A percentile compares a stretch with the other conserved stretches of the same genome.
These are phyloP conservation scores for Morpho achilles DNA, from an alignment of 2,888 invertebrate species.

Conservation along the genomic window DNA sequence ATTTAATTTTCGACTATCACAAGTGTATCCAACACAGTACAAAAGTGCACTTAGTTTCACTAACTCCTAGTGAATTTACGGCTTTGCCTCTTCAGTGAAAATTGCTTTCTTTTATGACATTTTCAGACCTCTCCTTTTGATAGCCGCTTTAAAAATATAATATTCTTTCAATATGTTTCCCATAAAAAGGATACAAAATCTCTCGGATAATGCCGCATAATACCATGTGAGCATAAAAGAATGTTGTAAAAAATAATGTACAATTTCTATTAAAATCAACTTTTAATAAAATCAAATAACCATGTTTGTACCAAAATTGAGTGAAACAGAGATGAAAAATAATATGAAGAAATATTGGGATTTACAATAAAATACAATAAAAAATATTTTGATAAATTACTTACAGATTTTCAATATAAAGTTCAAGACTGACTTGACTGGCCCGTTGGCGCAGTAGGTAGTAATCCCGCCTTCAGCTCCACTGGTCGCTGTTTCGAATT, in stretches of 20 bases:
- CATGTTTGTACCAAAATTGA: too few relatives aligned
- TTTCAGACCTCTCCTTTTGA: conserved; percentile 37
- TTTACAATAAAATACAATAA: too few relatives aligned
- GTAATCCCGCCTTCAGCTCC: too few relatives aligned
- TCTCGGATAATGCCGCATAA: not conserved
- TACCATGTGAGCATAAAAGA: conserved; percentile 1
- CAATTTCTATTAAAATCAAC: too few relatives aligned
- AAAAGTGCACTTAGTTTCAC: conserved; percentile 58
- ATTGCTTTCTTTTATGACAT: conserved; percentile 58
- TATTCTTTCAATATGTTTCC: conserved; percentile 23
- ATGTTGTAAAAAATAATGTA: not conserved
- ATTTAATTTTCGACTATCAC: conserved; percentile 12
- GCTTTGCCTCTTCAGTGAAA: conserved; percentile 51
- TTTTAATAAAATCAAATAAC: too few relatives aligned
- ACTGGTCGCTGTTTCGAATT: too few relatives aligned
- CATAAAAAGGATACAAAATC: conserved; percentile 16
- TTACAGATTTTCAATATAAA: too few relatives aligned
- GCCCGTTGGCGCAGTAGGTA: too few relatives aligned
- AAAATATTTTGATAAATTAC: too few relatives aligned
- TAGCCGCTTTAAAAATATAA: conserved; percentile 28
- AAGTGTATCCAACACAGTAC: conserved; percentile 20
- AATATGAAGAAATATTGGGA: too few relatives aligned
- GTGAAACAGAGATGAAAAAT: too few relatives aligned
- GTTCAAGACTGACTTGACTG: too few relatives aligned
- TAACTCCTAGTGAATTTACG: conserved; percentile 55